These are phyloP conservation scores for Eurystomus glaucurus DNA, from an alignment of 2,797 vertebrate species.

Conservation along the genomic window DNA sequence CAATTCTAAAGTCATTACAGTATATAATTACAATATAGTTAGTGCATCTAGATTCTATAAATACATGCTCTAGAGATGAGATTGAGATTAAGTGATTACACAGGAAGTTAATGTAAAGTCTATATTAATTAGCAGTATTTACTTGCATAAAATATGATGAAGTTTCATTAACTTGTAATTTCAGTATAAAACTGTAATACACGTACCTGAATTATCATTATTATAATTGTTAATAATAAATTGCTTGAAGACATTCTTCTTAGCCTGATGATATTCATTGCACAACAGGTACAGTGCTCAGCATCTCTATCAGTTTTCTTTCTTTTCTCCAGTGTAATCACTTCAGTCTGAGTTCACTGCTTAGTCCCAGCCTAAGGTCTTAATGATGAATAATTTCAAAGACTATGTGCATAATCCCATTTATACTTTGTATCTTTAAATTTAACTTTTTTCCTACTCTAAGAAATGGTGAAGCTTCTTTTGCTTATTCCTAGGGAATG, in stretches of 20 bases:
- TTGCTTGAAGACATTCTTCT: background rate
- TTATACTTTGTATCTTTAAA: background rate
- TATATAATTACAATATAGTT: background rate
- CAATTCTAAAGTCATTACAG: constrained; percentile 2
- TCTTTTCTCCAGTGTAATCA: background rate
- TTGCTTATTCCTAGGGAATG: background rate
- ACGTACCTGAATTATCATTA: background rate
- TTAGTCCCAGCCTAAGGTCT: background rate
- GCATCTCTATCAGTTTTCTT: background rate
- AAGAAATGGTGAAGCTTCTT: background rate
- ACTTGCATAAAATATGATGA: background rate
- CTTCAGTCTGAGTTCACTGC: background rate
- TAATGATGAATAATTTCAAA: background rate
- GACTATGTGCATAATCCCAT: background rate
- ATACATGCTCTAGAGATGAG: background rate
- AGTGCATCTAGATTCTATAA: constrained; percentile 23
- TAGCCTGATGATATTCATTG: background rate
- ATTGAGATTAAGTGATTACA: constrained; percentile 15
- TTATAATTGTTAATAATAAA: background rate
- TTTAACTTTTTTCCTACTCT: background rate
- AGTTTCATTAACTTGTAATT: background rate
- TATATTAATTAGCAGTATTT: constrained; percentile 3
- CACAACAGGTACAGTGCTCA: background rate
- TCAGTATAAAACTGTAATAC: background rate
- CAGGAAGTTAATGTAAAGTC: background rate